Percentiles rank a stretch among this genome's conserved stretches.
Evolutionary conservation across 2,888 invertebrate genomes (phyloP).

Genomic region (Charanyca ferruginea): DNA sequence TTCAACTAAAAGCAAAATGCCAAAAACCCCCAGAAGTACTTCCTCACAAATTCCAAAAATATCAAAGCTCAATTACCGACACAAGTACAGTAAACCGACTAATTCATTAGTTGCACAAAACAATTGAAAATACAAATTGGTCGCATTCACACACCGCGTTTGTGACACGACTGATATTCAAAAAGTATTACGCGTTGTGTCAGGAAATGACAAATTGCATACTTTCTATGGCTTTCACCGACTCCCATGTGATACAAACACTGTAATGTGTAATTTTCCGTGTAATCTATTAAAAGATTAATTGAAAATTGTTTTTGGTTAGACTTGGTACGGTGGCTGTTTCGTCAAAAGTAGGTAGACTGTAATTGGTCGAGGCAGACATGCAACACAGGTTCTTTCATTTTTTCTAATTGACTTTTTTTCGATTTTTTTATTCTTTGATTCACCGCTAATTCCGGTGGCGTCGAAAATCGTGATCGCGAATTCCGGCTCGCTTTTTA

Average conservation of each 20-base stretch:
- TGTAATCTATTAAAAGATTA: slow-evolving; percentile 66
- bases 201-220: slow-evolving; percentile 70
- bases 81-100: slow-evolving; percentile 44
- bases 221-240: slow-evolving; percentile 75
- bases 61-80: slow-evolving; percentile 40
- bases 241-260: slow-evolving; percentile 64
- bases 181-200: slow-evolving; percentile 61
- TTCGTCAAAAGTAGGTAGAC: slow-evolving; percentile 54
- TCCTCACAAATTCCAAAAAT: background rate
- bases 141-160: slow-evolving; percentile 65
- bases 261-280: slow-evolving; percentile 68
- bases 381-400: slow-evolving; percentile 44
- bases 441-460: slow-evolving; percentile 19
- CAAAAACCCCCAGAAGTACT: slow-evolving; percentile 8
- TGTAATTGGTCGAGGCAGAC: slow-evolving; percentile 48
- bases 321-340: slow-evolving; percentile 41
- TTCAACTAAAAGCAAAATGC: background rate
- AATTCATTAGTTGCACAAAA: slow-evolving; percentile 57
- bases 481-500: slow-evolving; percentile 23
- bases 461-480: slow-evolving; percentile 37
- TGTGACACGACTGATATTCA: slow-evolving; percentile 59
- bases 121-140: slow-evolving; percentile 58
- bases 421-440: slow-evolving; percentile 15
- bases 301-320: slow-evolving; percentile 63
- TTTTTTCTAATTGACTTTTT: slow-evolving; percentile 57